Evolutionary conservation across 2,797 vertebrate species (phyloP), one percentile per base, ranked within the genome.

Genomic region (Dicrostonyx torquatus): DNA sequence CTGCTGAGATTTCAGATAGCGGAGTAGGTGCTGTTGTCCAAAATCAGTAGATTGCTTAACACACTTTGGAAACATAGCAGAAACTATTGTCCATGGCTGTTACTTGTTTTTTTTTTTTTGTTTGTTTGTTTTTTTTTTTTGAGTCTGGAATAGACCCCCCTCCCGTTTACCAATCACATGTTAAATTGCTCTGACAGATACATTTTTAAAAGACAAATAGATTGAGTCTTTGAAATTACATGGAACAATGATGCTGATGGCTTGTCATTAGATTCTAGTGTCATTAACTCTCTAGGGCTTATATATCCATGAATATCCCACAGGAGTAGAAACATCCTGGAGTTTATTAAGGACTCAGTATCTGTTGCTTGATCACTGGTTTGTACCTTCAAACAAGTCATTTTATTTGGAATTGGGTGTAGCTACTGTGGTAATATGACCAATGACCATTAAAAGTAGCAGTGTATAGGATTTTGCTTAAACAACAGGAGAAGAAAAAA

Each of bases 111-210:
- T 86, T 76, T 97, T 88, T 82, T 94, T 18, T 53, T n/a, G n/a
- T n/a, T n/a, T n/a, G n/a, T 43, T 43, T 43, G 3, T 43, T 53
- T 93, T 83, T 93, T 97, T 90, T 76, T 96, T 84, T 82, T 94
- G 94, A 79, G 17, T 89, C 60, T 93, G 34, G 45, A 95, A 97
- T 93, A 95, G 89, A 93, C 37, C 34, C 31, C 73, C 93, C 91
- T 93, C 73, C 73, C 95, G 76, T 95, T 96, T 97, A 94, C 82
- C 79, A 96, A 75, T 92, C 66, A 31, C 70, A 80, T 92, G 91
- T 64, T 96, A 94, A 96, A 97, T 96, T 73, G 77, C 76, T 95
- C 70, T 94, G 85, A 95, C 91, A 95, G 84, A 96, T 94, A 91
- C 58, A 55, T 95, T 96, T 80, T 96, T 93, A 82, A 94, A 97